Evolutionary conservation across 2,888 invertebrate genomes (phyloP).

Genomic region (Lypha dubia): DNA sequence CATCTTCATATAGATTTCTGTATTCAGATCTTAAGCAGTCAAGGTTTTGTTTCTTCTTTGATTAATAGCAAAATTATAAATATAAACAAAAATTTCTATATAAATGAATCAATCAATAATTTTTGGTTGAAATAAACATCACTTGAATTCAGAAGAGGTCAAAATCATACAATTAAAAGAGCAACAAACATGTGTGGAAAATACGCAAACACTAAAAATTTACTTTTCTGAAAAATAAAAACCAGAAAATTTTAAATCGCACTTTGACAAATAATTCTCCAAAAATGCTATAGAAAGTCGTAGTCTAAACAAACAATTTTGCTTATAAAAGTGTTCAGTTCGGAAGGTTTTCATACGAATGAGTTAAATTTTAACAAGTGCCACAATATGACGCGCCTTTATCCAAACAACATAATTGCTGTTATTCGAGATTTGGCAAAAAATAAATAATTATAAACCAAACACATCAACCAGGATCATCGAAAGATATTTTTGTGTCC

Average conservation of each 20-base stretch:
- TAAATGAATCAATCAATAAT: neutral
- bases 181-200: slow-evolving; percentile 34
- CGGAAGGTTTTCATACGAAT: slow-evolving; percentile 2
- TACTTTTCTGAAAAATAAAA: neutral
- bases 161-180: neutral
- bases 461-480: slow-evolving; percentile 18
- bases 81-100: slow-evolving; percentile 21
- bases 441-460: slow-evolving; percentile 31
- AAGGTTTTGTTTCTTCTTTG: slow-evolving; percentile 14
- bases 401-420: slow-evolving; percentile 61
- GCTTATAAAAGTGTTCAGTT: slow-evolving; percentile 23
- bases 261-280: slow-evolving; percentile 10
- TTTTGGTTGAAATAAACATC: slow-evolving; percentile 14
- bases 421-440: slow-evolving; percentile 65
- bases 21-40: neutral
- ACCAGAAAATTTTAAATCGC: neutral
- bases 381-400: slow-evolving; percentile 59
- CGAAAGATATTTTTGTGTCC: neutral
- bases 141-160: slow-evolving; percentile 37
- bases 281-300: neutral
- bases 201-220: neutral
- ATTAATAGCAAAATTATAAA: slow-evolving; percentile 30
- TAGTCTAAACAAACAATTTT: slow-evolving; percentile 62
- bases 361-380: slow-evolving; percentile 55
- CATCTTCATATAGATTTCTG: neutral